Evolutionary conservation across 2,113 vertebrate species (phyloP), one percentile per base, ranked within the genome.

Genomic region (Varanus salvator): DNA sequence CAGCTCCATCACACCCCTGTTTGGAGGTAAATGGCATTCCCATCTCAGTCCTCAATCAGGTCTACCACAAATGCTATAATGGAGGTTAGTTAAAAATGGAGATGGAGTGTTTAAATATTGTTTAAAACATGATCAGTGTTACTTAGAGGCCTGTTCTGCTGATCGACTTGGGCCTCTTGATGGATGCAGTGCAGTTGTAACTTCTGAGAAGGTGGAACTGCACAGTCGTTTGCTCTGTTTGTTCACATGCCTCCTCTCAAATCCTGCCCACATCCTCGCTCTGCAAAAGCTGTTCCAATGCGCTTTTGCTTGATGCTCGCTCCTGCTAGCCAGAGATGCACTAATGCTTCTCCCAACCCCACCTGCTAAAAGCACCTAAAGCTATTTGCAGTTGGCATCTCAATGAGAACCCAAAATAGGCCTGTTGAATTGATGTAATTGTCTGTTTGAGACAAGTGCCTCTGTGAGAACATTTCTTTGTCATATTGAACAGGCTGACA

Each of bases 101-200:
- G 31, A 71, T 9, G 69, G 2, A 31, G 69, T 29, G 31, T 31
- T 31, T 3, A 31, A 71, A 71, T 71, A 31, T 71, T 71, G 38
- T 71, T 71, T 9, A 71, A 71, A 71, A 64, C 21, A 64, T 19
- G 8, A 71, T 31, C 29, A 31, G 54, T 54, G 29, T 29, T 25
- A 29, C 44, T 27, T 11, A 7, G 23, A 27, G 14, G 25, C 11
- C 21, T 44, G 1, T 66, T 38, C 6, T 25, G 2, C 25, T 1
- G 48, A 21, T 69, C 29, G 38, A 17, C 4, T 76, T 25, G 38
- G 44, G 21, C 9, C 11, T n/a, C 75, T 74, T 93, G 89, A 93
- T 91, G 87, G 93, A 91, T 89, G 88, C 88, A 92, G 44, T 19
- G 21, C 71, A 80, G 75, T 66, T 92, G 38, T 88, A 91, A 92